These are phyloP conservation scores for Cnemophilus loriae DNA, from an alignment of 2,113 vertebrate species.

Conservation along the genomic window DNA sequence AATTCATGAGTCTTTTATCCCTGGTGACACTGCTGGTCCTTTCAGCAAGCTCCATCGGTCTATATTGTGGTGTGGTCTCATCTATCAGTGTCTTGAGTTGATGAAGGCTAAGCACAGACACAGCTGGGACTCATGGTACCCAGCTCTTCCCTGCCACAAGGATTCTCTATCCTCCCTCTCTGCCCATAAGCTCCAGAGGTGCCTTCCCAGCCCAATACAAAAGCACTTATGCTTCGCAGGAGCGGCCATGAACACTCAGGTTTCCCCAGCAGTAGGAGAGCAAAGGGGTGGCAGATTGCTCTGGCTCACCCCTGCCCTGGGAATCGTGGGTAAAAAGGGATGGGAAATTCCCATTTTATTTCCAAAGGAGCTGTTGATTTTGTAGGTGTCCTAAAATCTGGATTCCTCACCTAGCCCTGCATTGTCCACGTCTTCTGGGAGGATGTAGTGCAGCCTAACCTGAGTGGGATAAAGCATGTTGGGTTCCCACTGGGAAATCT, in stretches of 20 bases:
- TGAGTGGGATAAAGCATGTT: accelerated
- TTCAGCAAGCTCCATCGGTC: neutral
- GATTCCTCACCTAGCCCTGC: neutral
- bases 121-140: accelerated
- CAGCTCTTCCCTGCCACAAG: neutral
- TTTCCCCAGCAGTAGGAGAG: neutral
- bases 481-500: neutral
- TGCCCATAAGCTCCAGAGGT: neutral
- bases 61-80: neutral
- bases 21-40: neutral
- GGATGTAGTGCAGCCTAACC: neutral
- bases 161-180: neutral
- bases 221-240: neutral
- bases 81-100: accelerated
- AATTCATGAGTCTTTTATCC: neutral
- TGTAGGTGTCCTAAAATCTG: neutral
- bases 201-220: neutral
- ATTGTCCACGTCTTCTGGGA: neutral
- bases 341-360: neutral
- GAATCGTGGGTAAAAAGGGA: neutral
- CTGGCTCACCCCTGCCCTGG: neutral
- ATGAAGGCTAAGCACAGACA: neutral
- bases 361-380: neutral
- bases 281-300: neutral
- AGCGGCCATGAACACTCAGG: neutral